A percentile compares a stretch with the other conserved stretches of the same genome.
Conservation (phyloP, 2,113 vertebrate species). For the Tympanuchus pallidicinctus region DNA sequence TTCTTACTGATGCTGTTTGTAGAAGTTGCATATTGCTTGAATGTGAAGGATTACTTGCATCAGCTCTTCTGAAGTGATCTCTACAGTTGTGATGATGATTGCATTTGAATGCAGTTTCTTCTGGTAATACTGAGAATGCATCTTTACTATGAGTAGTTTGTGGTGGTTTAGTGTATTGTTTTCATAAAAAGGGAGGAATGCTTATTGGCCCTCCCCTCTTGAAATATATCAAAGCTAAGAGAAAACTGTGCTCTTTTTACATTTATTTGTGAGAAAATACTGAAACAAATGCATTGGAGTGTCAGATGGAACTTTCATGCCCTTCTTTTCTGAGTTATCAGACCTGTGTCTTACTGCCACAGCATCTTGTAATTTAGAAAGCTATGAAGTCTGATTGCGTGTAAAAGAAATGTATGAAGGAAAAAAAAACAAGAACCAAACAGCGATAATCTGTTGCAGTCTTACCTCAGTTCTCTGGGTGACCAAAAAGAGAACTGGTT, state of each 20-base stretch:
- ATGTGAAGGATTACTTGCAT: neutral
- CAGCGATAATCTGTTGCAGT: neutral
- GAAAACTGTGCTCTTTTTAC: neutral
- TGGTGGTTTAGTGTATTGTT: neutral
- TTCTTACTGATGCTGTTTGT: neutral
- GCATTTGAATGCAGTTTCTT: neutral
- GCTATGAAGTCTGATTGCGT: neutral
- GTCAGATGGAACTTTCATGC: neutral
- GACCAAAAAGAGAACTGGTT: neutral
- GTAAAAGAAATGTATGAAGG: neutral
- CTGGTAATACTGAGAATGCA: neutral
- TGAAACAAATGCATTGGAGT: accelerated
- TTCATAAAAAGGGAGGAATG: neutral
- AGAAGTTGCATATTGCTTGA: neutral
- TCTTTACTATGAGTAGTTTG: neutral
- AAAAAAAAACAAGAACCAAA: neutral
- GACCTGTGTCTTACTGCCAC: neutral
- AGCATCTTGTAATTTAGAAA: neutral
- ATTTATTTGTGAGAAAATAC: neutral
- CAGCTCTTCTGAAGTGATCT: neutral
- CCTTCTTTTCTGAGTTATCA: neutral
- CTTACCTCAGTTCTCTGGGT: neutral
- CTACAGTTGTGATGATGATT: neutral
- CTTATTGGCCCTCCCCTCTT: neutral
- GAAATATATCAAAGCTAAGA: neutral